Conservation (phyloP, 2,113 vertebrate genomes). For the Anolis sagrei region DNA sequence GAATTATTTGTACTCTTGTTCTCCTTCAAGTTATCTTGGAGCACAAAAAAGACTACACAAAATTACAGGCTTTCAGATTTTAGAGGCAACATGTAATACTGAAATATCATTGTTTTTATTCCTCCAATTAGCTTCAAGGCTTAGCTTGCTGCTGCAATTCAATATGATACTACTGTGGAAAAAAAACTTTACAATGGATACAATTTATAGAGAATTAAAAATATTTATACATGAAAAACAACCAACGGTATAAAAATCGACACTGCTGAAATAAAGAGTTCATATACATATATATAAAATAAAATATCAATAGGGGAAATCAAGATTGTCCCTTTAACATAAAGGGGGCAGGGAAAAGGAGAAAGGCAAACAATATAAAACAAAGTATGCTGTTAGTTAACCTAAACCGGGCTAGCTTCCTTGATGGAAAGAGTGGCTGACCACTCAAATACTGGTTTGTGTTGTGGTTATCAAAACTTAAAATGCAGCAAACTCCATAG, state of each 20-base stretch:
- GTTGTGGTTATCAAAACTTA: conserved; percentile 60
- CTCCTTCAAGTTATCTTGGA: conserved; percentile 4
- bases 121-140: neutral
- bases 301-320: conserved; percentile 54
- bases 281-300: conserved; percentile 33
- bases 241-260: conserved; percentile 46
- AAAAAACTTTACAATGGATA: conserved; percentile 35
- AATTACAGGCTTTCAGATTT: conserved; percentile 28
- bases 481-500: conserved; percentile 32
- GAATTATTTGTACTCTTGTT: neutral
- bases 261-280: conserved; percentile 48
- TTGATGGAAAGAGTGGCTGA: conserved; percentile 55
- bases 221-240: conserved; percentile 44
- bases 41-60: neutral
- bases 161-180: conserved; percentile 35
- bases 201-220: conserved; percentile 30
- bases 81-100: neutral
- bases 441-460: conserved; percentile 68
- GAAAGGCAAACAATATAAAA: conserved; percentile 27
- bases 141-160: conserved; percentile 18
- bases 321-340: conserved; percentile 65
- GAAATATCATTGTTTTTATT: conserved; percentile 18
- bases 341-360: conserved; percentile 19
- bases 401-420: conserved; percentile 57
- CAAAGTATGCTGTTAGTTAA: conserved; percentile 42